Evolutionary conservation across 92 coral and sea anemone species (phyloP).

Genomic region (Epizoanthus fatuus): DNA sequence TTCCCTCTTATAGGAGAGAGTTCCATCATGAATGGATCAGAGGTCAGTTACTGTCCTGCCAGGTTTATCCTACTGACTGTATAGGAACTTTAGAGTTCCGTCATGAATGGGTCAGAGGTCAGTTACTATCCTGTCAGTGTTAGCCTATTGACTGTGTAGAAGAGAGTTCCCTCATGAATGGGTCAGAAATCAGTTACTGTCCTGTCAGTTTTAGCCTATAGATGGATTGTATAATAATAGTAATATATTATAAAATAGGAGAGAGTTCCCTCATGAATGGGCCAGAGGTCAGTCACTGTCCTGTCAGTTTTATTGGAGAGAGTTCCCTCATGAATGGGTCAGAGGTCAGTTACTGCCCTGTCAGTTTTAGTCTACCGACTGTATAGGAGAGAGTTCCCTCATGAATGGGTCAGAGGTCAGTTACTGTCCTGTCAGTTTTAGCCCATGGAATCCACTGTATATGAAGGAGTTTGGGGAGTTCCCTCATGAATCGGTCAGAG

Average conservation of each 20-base stretch:
- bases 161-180: constrained; percentile 78
- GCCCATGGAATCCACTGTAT: constrained; percentile 47
- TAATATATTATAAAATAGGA: too few species aligned
- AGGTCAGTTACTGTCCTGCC: too few species aligned
- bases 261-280: constrained; percentile 65
- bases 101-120: constrained; percentile 89
- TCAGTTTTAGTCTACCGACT: background rate
- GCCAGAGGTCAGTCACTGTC: constrained; percentile 65
- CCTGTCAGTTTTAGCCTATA: too few species aligned
- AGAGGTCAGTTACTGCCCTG: background rate
- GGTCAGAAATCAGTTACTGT: background rate
- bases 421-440: background rate
- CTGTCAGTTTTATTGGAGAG: constrained; percentile 56
- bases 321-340: constrained; percentile 78
- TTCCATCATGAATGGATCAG: constrained; percentile 79
- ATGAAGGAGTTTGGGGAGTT: constrained; percentile 64
- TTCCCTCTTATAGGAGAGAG: constrained; percentile 71
- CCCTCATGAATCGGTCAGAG: constrained; percentile 86
- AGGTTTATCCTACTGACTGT: too few species aligned
- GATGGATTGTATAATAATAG: too few species aligned
- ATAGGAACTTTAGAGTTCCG: too few species aligned
- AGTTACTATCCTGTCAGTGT: constrained; percentile 4
- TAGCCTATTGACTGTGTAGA: constrained; percentile 87
- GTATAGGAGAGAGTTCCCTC: constrained; percentile 72
- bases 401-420: constrained; percentile 86